Conservation (phyloP, 2,888 invertebrate species). For the Ctenicera cuprea region DNA sequence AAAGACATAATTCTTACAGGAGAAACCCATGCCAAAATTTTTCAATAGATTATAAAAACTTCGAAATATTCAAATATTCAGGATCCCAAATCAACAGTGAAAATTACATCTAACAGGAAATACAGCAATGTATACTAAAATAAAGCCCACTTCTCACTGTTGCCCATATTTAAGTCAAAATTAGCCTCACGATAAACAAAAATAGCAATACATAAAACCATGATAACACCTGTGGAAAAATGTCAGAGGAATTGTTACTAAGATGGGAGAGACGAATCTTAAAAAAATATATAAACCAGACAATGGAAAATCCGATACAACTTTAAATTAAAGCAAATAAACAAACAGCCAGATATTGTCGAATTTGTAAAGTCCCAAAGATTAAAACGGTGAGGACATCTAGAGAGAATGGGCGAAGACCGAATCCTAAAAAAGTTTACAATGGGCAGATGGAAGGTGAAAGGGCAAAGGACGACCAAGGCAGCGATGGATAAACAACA, state of each 20-base stretch:
- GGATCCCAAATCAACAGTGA: neutral
- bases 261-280: neutral
- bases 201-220: neutral
- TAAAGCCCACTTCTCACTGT: neutral
- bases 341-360: neutral
- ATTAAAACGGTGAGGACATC: neutral
- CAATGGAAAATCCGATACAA: neutral
- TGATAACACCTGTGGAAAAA: neutral
- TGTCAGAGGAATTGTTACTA: neutral
- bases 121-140: neutral
- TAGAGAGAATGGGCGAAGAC: neutral
- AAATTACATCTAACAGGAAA: neutral
- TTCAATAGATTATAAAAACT: neutral
- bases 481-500: neutral
- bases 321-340: neutral
- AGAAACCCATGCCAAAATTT: neutral
- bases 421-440: neutral
- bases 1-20: neutral
- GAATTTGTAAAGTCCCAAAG: neutral
- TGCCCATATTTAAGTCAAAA: constrained; percentile 1
- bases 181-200: neutral
- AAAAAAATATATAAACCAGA: neutral
- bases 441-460: neutral
- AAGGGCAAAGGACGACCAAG: neutral
- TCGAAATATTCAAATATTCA: neutral